Conservation (phyloP, 2,797 vertebrate genomes). For the Trichosurus vulpecula region DNA sequence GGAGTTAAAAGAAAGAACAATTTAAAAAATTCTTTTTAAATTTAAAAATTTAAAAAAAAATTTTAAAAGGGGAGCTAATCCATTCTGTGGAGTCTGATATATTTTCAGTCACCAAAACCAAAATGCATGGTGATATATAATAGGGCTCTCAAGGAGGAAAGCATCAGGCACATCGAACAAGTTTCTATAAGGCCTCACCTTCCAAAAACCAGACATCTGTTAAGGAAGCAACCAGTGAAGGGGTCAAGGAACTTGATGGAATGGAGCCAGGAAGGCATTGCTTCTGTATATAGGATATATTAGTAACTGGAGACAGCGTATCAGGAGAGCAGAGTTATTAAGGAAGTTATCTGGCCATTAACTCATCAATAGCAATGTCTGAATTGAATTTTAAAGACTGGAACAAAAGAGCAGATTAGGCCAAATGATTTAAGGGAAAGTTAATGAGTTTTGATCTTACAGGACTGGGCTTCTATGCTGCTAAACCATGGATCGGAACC, state of each 20-base stretch:
- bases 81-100: background rate
- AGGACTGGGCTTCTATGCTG: background rate
- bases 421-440: background rate
- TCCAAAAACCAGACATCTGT: background rate
- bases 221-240: background rate
- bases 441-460: background rate
- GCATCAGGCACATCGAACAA: background rate
- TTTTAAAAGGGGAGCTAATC: no score
- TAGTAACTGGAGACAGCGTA: background rate
- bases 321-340: background rate
- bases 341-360: background rate
- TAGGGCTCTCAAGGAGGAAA: background rate
- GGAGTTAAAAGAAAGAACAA: background rate
- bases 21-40: no score
- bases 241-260: background rate
- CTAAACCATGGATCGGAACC: background rate
- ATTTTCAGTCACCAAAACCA: background rate
- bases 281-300: background rate
- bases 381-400: slow-evolving; percentile 14
- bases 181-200: background rate
- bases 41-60: no score
- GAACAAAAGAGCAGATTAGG: background rate
- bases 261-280: background rate
- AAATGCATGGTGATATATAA: background rate
- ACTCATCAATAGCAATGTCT: background rate